These are phyloP conservation scores for Chelonoidis abingdonii DNA, from an alignment of 2,113 vertebrate species.

Conservation along the genomic window DNA sequence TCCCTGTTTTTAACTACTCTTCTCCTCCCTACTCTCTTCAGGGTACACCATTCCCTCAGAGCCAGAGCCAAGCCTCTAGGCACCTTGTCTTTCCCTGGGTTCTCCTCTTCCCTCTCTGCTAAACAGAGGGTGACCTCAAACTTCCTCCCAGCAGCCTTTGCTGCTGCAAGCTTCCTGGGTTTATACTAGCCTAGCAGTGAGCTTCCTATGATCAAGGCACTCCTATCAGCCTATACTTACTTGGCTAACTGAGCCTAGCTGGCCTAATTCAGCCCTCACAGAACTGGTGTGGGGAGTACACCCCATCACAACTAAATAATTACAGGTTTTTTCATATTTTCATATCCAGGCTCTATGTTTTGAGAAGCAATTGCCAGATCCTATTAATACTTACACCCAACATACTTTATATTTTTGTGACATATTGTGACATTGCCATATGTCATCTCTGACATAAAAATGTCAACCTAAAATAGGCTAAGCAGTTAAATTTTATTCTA, in stretches of 20 bases:
- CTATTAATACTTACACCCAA: neutral
- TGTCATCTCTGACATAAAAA: neutral
- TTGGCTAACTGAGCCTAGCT: too few relatives aligned
- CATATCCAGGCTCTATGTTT: neutral
- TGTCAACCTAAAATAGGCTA: neutral
- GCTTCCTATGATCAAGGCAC: neutral
- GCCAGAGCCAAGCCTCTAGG: neutral
- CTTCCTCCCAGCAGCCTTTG: neutral
- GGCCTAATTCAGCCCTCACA: neutral
- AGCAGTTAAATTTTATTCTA: neutral
- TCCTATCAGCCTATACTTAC: neutral
- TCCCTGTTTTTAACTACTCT: neutral
- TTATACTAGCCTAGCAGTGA: neutral
- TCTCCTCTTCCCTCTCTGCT: neutral
- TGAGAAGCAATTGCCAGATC: neutral
- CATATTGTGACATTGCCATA: neutral
- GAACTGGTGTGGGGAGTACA: neutral
- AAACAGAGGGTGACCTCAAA: neutral
- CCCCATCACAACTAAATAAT: neutral
- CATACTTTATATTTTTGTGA: neutral
- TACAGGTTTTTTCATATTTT: neutral
- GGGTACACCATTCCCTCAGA: neutral
- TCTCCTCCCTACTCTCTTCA: neutral
- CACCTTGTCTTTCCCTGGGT: neutral
- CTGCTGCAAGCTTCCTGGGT: neutral